phyloP scores from a whole-genome alignment of 92 coral and sea anemone species.

The Blastomussa wellsi region DNA sequence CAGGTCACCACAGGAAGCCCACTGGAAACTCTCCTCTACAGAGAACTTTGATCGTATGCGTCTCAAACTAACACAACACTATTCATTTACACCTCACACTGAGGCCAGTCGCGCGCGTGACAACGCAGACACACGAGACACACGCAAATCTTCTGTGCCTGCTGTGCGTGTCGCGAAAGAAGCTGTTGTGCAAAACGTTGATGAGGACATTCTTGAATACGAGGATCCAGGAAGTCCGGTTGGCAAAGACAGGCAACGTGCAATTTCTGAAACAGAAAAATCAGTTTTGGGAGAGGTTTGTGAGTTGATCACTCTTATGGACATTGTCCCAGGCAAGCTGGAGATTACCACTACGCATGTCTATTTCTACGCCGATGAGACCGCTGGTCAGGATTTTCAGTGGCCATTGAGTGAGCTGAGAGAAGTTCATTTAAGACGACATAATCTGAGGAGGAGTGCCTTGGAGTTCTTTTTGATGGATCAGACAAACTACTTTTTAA shows the following conservation, averaged over 20 bases:
- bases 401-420: slow-evolving; percentile 87
- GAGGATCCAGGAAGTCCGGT: slow-evolving; percentile 55
- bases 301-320: slow-evolving; percentile 91
- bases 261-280: slow-evolving; percentile 64
- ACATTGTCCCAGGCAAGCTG: slow-evolving; percentile 79
- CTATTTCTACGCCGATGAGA: slow-evolving; percentile 77
- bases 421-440: slow-evolving; percentile 92
- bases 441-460: slow-evolving; percentile 91
- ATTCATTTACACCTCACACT: slow-evolving; percentile 76
- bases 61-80: slow-evolving; percentile 84
- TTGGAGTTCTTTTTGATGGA: slow-evolving; percentile 92
- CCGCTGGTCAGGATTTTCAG: slow-evolving; percentile 85
- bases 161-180: slow-evolving; percentile 80
- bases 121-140: slow-evolving; percentile 48
- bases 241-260: slow-evolving; percentile 30
- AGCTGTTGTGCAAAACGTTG: slow-evolving; percentile 73
- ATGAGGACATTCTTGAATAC: slow-evolving; percentile 75
- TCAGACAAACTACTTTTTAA: slow-evolving; percentile 95
- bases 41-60: slow-evolving; percentile 99
- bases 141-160: slow-evolving; percentile 53
- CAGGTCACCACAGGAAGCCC: slow-evolving; percentile 67
- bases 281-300: slow-evolving; percentile 68
- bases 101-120: slow-evolving; percentile 91
- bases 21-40: slow-evolving; percentile 91
- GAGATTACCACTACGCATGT: slow-evolving; percentile 83